Evolutionary conservation across 2,797 vertebrate genomes (phyloP), one percentile per base, ranked within the genome.

Genomic region (Salarias fasciatus): DNA sequence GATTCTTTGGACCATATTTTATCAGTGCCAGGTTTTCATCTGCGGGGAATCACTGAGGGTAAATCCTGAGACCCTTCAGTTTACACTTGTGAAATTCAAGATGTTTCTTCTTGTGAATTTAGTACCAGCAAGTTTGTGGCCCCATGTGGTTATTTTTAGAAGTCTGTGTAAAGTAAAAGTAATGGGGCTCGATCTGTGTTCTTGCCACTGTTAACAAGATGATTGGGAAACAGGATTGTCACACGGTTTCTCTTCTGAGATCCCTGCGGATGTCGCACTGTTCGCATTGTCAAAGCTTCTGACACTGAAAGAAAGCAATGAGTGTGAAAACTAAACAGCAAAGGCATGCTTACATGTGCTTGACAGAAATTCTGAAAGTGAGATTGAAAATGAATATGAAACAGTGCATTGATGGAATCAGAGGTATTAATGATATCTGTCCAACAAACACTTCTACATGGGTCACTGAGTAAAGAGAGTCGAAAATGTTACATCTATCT

Each of bases 21-120:
- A 66, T 80, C 67, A 85, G 90, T 92, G 88, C 87, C 88, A 86
- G 80, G 53, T 72, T 86, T 84, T 83, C 57, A 79, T 83, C 52
- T 69, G 42, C 86, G 68, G 44, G 69, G 83, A 64, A 73, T 77
- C 56, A 67, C 60, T 51, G 53, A 71, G 48, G 42, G 48, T 63
- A 74, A 60, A 69, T 69, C 41, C 72, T 60, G 58, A 77, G 73
- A 65, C 53, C 48, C 54, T 47, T 79, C 37, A 85, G 57, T 77
- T 75, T 36, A 54, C 56, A 53, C 51, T 69, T 60, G 41, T 77
- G 58, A 69, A 44, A 75, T 76, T 75, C 54, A 75, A 84, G 58
- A 69, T 44, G 13, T 83, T 83, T 83, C 53, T 53, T 54, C 51
- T 54, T 71, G 49, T 70, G 49, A 71, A 53, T 42, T 70, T 58